Percentiles rank a stretch among this genome's conserved stretches.
Conservation (phyloP, 2,888 invertebrate species). For the Cantharis nigra region DNA sequence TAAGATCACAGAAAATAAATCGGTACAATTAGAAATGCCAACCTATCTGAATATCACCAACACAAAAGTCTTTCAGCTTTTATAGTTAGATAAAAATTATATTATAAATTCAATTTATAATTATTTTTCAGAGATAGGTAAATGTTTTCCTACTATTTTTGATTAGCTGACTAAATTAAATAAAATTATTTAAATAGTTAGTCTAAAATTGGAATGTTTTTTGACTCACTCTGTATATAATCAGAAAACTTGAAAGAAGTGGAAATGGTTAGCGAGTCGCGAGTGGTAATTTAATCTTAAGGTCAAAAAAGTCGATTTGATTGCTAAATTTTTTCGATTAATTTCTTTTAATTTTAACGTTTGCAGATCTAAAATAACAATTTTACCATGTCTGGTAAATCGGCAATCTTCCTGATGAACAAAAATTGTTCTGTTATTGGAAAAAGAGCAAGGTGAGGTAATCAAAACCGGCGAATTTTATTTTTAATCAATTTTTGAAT, state of each 20-base stretch:
- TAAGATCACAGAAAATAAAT: not conserved
- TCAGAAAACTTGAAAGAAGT: not conserved
- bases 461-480: not conserved
- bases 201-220: not conserved
- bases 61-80: not conserved
- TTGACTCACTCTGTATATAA: not conserved
- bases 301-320: not conserved
- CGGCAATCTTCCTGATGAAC: slow-evolving; percentile 27
- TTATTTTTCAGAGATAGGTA: not conserved
- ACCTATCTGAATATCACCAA: not conserved
- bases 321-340: not conserved
- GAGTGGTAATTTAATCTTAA: not conserved
- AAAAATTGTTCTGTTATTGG: slow-evolving; percentile 28
- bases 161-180: not conserved
- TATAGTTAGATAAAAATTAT: not conserved
- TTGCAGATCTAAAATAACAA: not conserved
- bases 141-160: not conserved
- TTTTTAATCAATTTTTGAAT: slow-evolving; percentile 29
- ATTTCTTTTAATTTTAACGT: not conserved
- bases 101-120: not conserved
- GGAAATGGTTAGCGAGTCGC: not conserved
- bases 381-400: slow-evolving; percentile 34
- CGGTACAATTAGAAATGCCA: not conserved
- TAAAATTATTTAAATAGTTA: not conserved
- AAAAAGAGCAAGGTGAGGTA: slow-evolving; percentile 33